Conservation (phyloP, 2,888 invertebrate genomes). For the Gnatocerus cornutus region DNA sequence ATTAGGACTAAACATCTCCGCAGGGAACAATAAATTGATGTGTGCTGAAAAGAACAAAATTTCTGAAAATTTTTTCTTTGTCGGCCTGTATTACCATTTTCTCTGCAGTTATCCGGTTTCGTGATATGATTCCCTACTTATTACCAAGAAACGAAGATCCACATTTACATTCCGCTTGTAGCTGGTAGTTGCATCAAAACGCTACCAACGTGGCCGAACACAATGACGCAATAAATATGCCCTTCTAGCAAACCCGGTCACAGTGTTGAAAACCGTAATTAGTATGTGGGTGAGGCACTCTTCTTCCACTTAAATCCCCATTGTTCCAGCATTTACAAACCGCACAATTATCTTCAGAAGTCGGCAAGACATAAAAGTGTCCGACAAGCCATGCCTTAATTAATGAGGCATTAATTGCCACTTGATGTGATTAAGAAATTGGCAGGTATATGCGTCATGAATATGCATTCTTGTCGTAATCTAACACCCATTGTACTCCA, state of each 20-base stretch:
- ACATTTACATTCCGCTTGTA: not conserved
- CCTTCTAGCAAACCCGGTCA: conserved; percentile 14
- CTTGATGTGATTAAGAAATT: conserved; percentile 36
- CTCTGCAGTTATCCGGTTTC: too few species aligned
- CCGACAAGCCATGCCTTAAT: conserved; percentile 27
- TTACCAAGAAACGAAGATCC: not conserved
- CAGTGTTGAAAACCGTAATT: conserved; percentile 25
- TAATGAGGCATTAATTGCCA: conserved; percentile 32
- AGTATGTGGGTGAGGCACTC: conserved; percentile 32
- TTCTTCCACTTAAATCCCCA: conserved; percentile 30
- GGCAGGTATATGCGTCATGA: conserved; percentile 36
- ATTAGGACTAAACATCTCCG: too few species aligned
- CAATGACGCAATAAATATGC: conserved; percentile 32
- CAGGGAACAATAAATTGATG: too few species aligned
- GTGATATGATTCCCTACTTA: too few species aligned
- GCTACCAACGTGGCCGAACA: conserved; percentile 9
- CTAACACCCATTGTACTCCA: conserved; percentile 36
- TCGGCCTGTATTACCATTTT: too few species aligned
- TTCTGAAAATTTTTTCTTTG: too few species aligned
- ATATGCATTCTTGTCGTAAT: conserved; percentile 38
- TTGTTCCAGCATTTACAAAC: conserved; percentile 28
- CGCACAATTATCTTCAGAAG: not conserved
- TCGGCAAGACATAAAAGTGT: conserved; percentile 10
- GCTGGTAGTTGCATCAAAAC: not conserved
- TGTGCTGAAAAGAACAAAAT: too few species aligned